Base-by-base conservation (phyloP, 1,140 invertebrate species). In the Venturia canescens region DNA sequence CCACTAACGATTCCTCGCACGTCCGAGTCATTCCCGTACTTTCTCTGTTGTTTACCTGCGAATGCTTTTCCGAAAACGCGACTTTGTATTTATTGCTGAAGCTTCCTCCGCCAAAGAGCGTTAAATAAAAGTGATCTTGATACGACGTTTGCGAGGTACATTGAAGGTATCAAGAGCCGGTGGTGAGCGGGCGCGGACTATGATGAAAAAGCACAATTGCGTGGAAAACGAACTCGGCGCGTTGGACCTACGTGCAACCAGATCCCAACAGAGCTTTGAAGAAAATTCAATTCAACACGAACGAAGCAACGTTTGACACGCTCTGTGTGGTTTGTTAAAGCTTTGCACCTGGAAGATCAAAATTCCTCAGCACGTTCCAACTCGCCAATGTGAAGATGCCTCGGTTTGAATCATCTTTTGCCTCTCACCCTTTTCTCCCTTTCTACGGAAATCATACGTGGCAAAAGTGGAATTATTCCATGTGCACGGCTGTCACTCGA, bases 401-500 rank as follows among this genome's bases (percentile, higher is more conserved):
- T 29, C 38, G 16, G 23, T 74, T 53, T 74, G n/a, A 1, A 18
- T 34, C 11, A 15, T 69, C 66, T 21, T 29, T 69, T 69, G 4
- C 16, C 11, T 18, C 13, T 11, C 71, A 23, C 5, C 27, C 44
- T 53, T 1, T 18, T 26, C 44, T 44, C 44, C 29, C 16, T 76
- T 29, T 34, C 53, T 3, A 9, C 21, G 4, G 23, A 63, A 67
- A 84, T 83, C 84, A 84, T 85, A 80, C 81, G 48, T 38, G 53
- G 29, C 44, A 29, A n/a, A n/a, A 78, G 69, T 77, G 74, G 72
- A 83, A 87, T 87, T 87, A 87, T 87, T 85, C 83, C 81, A 80
- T 0, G 23, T 27, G 70, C n/a, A 80, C 80, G 76, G 71, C 75
- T 48, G 74, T 48, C 57, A 60, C 80, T 38, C 31, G 9, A 50